phyloP scores from a whole-genome alignment of 2,888 invertebrate genomes.

The Imbricaverruca yamaguchii region DNA sequence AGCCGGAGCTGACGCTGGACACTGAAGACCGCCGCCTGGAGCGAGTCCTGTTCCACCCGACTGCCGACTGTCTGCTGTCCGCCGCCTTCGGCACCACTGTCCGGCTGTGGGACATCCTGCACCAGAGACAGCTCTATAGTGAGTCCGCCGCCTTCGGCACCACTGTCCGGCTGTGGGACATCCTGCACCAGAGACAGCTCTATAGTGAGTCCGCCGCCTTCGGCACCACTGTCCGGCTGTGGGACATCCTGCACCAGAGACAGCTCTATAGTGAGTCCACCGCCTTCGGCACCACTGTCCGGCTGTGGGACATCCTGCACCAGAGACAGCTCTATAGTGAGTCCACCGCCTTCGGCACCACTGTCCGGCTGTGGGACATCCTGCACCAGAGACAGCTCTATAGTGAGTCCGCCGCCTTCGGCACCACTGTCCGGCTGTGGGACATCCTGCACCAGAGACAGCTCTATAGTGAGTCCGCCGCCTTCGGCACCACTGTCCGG shows the following conservation, averaged over 20 bases:
- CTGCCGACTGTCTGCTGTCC: conserved; percentile 79
- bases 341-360: too few relatives aligned
- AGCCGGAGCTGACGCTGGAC: conserved; percentile 70
- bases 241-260: too few relatives aligned
- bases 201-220: conserved; percentile 51
- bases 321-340: too few relatives aligned
- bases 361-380: too few relatives aligned
- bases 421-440: conserved; percentile 72
- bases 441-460: conserved; percentile 77
- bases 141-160: conserved; percentile 56
- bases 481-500: too few relatives aligned
- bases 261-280: too few relatives aligned
- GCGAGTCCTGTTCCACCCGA: conserved; percentile 83
- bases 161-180: too few relatives aligned
- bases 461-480: conserved; percentile 40
- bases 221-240: conserved; percentile 40
- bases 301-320: too few relatives aligned
- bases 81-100: conserved; percentile 73
- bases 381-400: too few relatives aligned
- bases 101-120: conserved; percentile 76
- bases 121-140: conserved; percentile 57
- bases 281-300: too few relatives aligned
- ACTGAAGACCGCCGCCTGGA: conserved; percentile 79
- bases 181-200: too few relatives aligned
- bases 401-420: conserved; percentile 56